Conservation (phyloP, 2,888 invertebrate genomes). For the Syrphus vitripennis region DNA sequence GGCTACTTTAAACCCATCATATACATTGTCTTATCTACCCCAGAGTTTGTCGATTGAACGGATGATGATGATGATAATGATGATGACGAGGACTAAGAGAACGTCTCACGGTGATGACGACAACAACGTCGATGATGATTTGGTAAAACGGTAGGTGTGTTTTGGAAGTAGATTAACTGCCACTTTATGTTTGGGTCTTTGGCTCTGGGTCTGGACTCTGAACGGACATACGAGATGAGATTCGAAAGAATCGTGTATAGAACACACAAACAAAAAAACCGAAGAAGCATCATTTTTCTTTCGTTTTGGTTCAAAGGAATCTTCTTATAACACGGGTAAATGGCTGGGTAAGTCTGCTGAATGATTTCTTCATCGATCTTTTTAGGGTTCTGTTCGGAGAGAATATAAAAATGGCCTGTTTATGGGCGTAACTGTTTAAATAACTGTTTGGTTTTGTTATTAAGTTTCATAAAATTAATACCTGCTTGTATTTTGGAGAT, state of each 20-base stretch:
- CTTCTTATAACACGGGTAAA: background rate
- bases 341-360: background rate
- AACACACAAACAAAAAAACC: background rate
- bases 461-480: background rate
- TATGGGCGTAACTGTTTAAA: slow-evolving; percentile 46
- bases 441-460: slow-evolving; percentile 44
- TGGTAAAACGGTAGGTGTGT: slow-evolving; percentile 68
- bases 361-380: slow-evolving; percentile 59
- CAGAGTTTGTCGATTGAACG: slow-evolving; percentile 25
- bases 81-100: background rate
- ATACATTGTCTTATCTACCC: slow-evolving; percentile 39
- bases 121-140: slow-evolving; percentile 18
- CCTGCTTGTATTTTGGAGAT: background rate
- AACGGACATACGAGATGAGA: slow-evolving; percentile 13
- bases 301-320: background rate
- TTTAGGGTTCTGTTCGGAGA: slow-evolving; percentile 11
- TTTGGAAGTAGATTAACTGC: slow-evolving; percentile 64
- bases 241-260: background rate
- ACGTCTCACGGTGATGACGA: background rate
- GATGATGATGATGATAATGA: background rate
- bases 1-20: slow-evolving; percentile 15
- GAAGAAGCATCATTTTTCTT: background rate
- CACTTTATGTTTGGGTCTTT: slow-evolving; percentile 53
- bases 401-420: background rate
- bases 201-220: slow-evolving; percentile 22